Evolutionary conservation across 1,140 invertebrate species (phyloP), one percentile per base, ranked within the genome.

Genomic region (Diorhabda elongata): DNA sequence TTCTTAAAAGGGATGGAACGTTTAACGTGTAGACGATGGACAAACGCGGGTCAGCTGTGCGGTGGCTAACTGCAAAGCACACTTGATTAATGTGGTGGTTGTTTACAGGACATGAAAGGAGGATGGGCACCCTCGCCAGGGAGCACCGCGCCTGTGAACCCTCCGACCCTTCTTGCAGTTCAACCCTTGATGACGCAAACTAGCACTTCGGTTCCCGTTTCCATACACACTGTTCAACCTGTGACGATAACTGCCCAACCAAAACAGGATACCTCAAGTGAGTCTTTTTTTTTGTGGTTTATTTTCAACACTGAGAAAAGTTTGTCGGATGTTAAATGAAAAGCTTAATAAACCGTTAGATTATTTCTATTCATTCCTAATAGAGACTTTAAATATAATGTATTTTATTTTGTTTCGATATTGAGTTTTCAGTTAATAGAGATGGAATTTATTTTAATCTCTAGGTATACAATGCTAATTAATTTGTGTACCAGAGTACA

Each of bases 91-190:
- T 78, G 75, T 71, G 71, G 71, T 69, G 72, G 73, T 78, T 77
- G 69, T 77, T 77, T 78, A 68, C 77, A 79, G 78, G 78, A 79
- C 75, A 78, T 79, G 76, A 79, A 79, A 74, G 76, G 77, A 74
- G 77, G 77, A 59, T 79, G 78, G 78, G 70, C 77, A 67, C 67
- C 76, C 44, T 77, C 78, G 61, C 73, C 75, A 47, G 76, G 75
- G 67, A 78, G 69, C 72, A 76, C 69, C 65, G 72, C 73, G 64
- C 67, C 71, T 43, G 72, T 73, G 45, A 76, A 73, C 73, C 74
- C 75, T 62, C 75, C 77, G 52, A 75, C 78, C 58, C 69, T 79
- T 61, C 74, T 79, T 58, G 70, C 78, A 44, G 73, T 79, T 8
- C 78, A 79, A 65, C 78, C 78, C 7, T 58, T 79, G 44, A 73